phyloP scores from a whole-genome alignment of 37 sponge, comb jelly and placozoan genomes.

The Eunapius fragilis region DNA sequence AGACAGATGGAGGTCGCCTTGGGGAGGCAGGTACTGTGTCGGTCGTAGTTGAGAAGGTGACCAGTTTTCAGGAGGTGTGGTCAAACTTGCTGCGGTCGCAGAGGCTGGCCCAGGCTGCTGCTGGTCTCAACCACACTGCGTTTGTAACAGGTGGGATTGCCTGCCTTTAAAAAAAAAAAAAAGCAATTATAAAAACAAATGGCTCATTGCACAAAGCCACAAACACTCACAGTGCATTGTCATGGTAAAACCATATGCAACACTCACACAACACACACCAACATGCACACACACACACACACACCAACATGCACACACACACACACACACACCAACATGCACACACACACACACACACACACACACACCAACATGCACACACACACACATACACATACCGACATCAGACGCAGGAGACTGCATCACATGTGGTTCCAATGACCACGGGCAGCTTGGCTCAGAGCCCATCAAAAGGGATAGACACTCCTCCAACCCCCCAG shows the following conservation, averaged over 20 bases:
- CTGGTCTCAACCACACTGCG: conserved; percentile 68
- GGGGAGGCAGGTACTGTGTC: not conserved
- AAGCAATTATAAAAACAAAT: too few species aligned
- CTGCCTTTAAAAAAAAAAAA: too few species aligned
- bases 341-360: conserved; percentile 10
- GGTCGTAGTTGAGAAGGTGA: conserved; percentile 7
- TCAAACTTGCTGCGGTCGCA: not conserved
- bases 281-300: too few species aligned
- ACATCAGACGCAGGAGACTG: conserved; percentile 56
- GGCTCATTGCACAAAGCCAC: too few species aligned
- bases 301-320: too few species aligned
- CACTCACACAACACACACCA: too few species aligned
- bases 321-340: conserved; percentile 11
- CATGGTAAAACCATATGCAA: too few species aligned
- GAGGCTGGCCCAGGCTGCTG: conserved; percentile 18
- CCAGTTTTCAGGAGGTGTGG: not conserved
- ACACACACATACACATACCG: conserved; percentile 20
- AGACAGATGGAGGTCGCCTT: too few species aligned
- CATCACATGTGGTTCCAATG: conserved; percentile 78
- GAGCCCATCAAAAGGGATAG: not conserved
- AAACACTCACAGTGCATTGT: too few species aligned
- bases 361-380: conserved; percentile 16
- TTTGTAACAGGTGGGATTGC: conserved; percentile 49
- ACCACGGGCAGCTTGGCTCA: conserved; percentile 75
- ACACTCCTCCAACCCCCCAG: not conserved